phyloP scores from a whole-genome alignment of 2,113 vertebrate genomes.

The Uropsilus gracilis region DNA sequence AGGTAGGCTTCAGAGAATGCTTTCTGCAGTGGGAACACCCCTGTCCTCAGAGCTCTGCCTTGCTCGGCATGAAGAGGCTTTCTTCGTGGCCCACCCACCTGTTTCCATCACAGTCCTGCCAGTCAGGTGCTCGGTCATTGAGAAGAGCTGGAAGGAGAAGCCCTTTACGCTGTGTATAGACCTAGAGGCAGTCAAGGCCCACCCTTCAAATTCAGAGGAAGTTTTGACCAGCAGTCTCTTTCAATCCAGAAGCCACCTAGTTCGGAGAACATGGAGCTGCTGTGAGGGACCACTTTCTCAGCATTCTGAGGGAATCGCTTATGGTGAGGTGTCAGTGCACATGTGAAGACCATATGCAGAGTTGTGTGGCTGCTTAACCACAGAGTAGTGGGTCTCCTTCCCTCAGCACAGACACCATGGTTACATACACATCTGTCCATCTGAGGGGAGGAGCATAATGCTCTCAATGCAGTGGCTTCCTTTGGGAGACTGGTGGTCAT shows the following conservation, averaged over 20 bases:
- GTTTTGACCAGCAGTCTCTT: background rate
- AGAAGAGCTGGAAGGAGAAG: background rate
- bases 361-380: background rate
- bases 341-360: background rate
- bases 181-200: background rate
- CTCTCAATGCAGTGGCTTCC: rapidly evolving
- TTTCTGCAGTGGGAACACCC: background rate
- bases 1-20: background rate
- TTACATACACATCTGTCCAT: background rate
- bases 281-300: background rate
- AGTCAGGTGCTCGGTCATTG: background rate
- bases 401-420: background rate
- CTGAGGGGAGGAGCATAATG: background rate
- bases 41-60: background rate
- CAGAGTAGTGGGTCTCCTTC: rapidly evolving
- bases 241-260: background rate
- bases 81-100: background rate
- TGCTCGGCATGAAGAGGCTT: background rate
- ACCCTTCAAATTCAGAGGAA: background rate
- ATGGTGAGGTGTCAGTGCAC: background rate
- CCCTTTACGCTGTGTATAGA: background rate
- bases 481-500: background rate
- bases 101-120: too few relatives aligned
- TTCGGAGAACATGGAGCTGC: background rate
- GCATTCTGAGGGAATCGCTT: background rate